These are phyloP conservation scores for Nemoura dubitans DNA, from an alignment of 2,888 invertebrate species.

Conservation along the genomic window DNA sequence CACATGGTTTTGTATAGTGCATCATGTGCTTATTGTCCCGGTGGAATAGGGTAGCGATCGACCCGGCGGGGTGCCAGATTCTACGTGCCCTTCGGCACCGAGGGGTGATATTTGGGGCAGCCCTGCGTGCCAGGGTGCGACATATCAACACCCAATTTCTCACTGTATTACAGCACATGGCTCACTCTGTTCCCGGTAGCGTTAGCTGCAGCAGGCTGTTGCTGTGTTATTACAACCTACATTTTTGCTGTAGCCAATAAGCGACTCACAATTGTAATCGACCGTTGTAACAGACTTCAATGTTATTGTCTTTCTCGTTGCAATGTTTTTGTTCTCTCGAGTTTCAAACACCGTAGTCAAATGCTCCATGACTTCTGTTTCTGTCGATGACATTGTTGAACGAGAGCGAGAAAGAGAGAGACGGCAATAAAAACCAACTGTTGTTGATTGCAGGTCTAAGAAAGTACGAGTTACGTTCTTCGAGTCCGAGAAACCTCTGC, in stretches of 20 bases:
- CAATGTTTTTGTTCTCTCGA: background rate
- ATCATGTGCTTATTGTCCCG: background rate
- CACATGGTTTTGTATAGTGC: background rate
- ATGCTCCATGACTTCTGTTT: background rate
- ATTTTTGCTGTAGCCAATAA: no score
- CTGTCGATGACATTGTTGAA: background rate
- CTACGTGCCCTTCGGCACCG: background rate
- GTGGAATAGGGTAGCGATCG: background rate
- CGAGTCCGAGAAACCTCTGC: constrained; percentile 81
- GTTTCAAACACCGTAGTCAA: no score
- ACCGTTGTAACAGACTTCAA: background rate
- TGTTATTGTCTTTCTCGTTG: background rate
- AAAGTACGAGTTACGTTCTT: constrained; percentile 84
- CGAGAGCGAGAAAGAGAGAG: background rate
- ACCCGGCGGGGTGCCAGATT: background rate
- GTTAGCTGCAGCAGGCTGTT: background rate
- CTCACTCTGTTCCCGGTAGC: background rate
- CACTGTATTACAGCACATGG: background rate
- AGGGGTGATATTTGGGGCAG: background rate
- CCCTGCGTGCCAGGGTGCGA: background rate
- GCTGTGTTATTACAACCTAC: no score
- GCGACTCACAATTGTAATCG: background rate
- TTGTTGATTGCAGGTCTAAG: constrained; percentile 68
- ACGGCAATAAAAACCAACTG: background rate
- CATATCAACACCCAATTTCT: background rate